Conservation (phyloP, 2,888 invertebrate genomes). For the Globia sparganii region DNA sequence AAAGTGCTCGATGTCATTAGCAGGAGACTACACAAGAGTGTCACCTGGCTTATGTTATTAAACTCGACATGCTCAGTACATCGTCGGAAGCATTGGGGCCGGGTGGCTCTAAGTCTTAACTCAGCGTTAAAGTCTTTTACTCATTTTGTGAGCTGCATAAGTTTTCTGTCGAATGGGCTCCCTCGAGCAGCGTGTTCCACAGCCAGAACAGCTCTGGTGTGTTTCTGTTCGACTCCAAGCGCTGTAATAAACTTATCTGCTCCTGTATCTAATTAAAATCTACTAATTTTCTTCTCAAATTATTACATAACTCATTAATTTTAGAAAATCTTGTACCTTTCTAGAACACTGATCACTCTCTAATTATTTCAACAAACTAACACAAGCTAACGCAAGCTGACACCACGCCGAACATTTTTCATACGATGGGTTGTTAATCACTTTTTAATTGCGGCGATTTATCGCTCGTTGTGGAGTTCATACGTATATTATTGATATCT, state of each 20-base stretch:
- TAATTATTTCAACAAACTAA: conserved; percentile 27
- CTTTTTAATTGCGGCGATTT: background rate
- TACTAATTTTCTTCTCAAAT: conserved; percentile 34
- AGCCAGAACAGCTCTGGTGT: background rate
- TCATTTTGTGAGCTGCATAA: background rate
- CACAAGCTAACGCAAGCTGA: too few relatives aligned
- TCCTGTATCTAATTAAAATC: conserved; percentile 40
- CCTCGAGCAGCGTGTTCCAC: too few relatives aligned
- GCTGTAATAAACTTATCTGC: conserved; percentile 14
- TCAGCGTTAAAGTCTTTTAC: background rate
- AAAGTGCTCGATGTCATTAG: conserved; percentile 17
- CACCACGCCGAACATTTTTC: background rate
- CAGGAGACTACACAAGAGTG: too few relatives aligned
- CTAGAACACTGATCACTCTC: conserved; percentile 29
- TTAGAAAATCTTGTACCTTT: conserved; percentile 17
- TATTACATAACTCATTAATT: conserved; percentile 35
- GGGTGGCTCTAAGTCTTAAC: background rate
- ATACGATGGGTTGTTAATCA: background rate
- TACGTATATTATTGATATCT: background rate
- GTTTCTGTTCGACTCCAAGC: background rate
- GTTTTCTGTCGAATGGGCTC: background rate
- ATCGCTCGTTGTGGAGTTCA: background rate
- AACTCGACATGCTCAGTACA: background rate
- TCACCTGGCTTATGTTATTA: conserved; percentile 7
- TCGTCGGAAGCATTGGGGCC: background rate